Base-by-base conservation (phyloP, 2,113 vertebrate genomes). In the Myotis brandtii region DNA sequence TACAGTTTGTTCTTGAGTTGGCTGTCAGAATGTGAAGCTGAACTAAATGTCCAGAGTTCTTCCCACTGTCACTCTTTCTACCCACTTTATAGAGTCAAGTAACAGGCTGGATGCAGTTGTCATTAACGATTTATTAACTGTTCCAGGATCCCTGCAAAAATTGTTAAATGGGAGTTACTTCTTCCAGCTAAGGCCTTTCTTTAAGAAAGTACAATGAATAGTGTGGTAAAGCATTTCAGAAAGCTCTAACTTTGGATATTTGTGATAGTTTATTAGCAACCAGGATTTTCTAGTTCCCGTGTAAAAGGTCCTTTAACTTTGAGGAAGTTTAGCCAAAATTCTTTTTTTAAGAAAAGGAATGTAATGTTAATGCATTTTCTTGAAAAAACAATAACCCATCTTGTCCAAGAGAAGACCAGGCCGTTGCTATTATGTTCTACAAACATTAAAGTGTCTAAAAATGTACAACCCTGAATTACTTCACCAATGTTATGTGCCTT, bases 1-100 rank as follows among this genome's bases (percentile, higher is more conserved):
- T 90, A 94, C 34, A 86, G 48, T 85, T 86, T 92, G 93, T 95
- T 95, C 90, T 92, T 96, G 67, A 54, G 46, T 69, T 83, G 16
- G 14, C 40, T 95, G 72, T 62, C 73, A 79, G 62, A 91, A 91
- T 82, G 72, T 56, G 83, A 73, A 90, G 7, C 54, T 79, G 85
- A 95, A 79, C 66, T 92, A 87, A 77, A 40, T 86, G 87, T 92
- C 92, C 85, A 77, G 32, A 95, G 13, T 80, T 69, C 46, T 91
- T 59, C 21, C 43, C 25, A 30, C 32, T 48, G 23, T 46, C 30
- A 16, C 48, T 81, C n/a, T 84, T 16, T 27, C 84, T 90, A 56
- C 40, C 27, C 40, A 88, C 76, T 93, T 93, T 70, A 54, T 75
- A 80, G 54, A 70, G 66, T 95, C n/a, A 66, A 62, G 43, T 69